Conservation (phyloP, 2,113 vertebrate species). For the Brachyhypopomus occidentalis region DNA sequence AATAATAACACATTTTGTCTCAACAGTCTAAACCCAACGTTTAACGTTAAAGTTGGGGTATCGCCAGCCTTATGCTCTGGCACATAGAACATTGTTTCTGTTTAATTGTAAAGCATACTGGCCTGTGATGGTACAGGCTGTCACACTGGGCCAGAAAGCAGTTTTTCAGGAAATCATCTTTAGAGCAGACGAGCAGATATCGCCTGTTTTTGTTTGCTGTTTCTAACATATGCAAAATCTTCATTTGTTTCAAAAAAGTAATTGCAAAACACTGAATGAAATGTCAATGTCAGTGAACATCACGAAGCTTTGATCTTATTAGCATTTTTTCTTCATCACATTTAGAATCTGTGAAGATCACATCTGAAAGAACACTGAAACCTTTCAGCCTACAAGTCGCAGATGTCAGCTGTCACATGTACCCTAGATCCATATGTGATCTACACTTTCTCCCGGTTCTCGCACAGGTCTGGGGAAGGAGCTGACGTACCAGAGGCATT, state of each 20-base stretch:
- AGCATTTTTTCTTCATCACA: background rate
- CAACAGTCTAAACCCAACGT: background rate
- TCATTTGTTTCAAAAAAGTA: too few relatives aligned
- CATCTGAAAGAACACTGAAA: background rate
- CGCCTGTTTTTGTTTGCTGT: too few relatives aligned
- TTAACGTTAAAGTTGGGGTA: background rate
- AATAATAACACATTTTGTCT: background rate
- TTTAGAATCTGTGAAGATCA: background rate
- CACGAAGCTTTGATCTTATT: background rate
- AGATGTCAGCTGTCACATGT: background rate
- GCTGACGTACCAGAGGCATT: conserved; percentile 75
- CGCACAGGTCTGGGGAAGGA: background rate
- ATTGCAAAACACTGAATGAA: too few relatives aligned
- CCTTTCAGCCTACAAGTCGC: background rate
- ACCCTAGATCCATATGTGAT: background rate
- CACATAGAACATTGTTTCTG: background rate
- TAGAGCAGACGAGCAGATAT: too few relatives aligned
- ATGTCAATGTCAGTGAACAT: too few relatives aligned
- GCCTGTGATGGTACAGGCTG: background rate
- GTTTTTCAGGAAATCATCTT: background rate
- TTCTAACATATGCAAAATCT: too few relatives aligned
- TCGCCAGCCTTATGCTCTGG: background rate
- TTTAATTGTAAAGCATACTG: background rate
- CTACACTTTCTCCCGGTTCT: background rate
- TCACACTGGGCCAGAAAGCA: background rate